phyloP scores from a whole-genome alignment of 2,797 vertebrate genomes.

The Oceanodroma leucorhoa region DNA sequence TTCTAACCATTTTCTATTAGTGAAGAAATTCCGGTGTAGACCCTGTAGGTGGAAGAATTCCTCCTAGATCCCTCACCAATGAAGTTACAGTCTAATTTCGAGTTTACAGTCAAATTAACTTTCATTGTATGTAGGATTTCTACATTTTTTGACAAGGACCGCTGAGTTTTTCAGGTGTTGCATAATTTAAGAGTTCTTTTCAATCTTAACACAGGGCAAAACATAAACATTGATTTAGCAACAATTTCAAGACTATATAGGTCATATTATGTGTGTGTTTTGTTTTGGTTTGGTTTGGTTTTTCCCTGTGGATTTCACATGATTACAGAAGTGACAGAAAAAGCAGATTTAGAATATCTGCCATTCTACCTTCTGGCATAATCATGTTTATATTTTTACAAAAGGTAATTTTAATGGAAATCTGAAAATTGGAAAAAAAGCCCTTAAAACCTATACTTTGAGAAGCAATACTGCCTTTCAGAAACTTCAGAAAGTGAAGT shows the following conservation, averaged over 20 bases:
- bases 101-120: background rate
- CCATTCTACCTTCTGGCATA: background rate
- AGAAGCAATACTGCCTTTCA: background rate
- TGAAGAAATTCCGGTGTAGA: background rate
- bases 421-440: background rate
- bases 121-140: background rate
- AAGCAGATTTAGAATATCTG: background rate
- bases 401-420: background rate
- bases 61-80: background rate
- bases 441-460: background rate
- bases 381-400: background rate
- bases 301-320: background rate
- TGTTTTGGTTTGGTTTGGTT: too few species aligned
- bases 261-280: background rate
- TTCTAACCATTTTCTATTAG: background rate
- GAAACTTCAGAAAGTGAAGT: background rate
- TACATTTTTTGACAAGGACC: background rate
- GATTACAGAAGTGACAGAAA: background rate
- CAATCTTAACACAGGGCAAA: background rate
- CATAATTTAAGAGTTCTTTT: background rate
- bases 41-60: background rate
- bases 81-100: background rate
- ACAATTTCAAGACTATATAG: background rate
- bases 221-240: background rate
- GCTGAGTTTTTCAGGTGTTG: background rate